Conservation (phyloP, 2,888 invertebrate species). For the Microlaimidae sp. region DNA sequence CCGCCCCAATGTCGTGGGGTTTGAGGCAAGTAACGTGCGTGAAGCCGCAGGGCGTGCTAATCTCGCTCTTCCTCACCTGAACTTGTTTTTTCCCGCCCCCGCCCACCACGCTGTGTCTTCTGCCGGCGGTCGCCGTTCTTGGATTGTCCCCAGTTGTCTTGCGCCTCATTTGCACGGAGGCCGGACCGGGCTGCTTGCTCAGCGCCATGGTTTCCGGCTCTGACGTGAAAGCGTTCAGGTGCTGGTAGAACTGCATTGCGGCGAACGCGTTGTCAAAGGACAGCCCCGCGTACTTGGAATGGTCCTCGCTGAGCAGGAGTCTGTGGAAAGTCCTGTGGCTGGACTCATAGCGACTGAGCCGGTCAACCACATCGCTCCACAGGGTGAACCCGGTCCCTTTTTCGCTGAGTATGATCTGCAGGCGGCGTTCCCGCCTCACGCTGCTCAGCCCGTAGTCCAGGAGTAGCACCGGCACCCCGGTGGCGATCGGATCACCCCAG, state of each 20-base stretch:
- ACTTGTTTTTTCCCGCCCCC: background rate
- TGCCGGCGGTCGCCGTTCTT: background rate
- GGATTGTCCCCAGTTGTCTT: background rate
- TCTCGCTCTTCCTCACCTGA: conserved; percentile 5
- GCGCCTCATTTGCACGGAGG: background rate
- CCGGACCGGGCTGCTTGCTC: background rate
- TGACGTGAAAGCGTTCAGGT: conserved; percentile 48
- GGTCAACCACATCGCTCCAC: conserved; percentile 63
- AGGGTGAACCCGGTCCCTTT: conserved; percentile 61
- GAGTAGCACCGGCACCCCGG: conserved; percentile 41
- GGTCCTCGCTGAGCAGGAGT: conserved; percentile 58
- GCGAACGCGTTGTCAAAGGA: conserved; percentile 58
- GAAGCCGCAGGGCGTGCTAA: conserved; percentile 14
- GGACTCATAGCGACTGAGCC: conserved; percentile 53
- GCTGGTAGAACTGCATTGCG: conserved; percentile 53
- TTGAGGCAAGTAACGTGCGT: conserved; percentile 12
- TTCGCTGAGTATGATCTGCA: conserved; percentile 53
- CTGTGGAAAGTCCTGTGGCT: conserved; percentile 55
- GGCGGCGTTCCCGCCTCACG: conserved; percentile 50
- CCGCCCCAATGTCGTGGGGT: conserved; percentile 26
- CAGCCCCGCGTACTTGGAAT: conserved; percentile 56
- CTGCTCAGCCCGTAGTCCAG: conserved; percentile 58
- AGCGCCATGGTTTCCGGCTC: conserved; percentile 61
- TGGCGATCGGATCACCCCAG: conserved; percentile 6
- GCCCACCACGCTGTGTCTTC: background rate